A percentile compares a stretch with the other conserved stretches of the same genome.
These are phyloP conservation scores for Hemibagrus wyckioides DNA, from an alignment of 2,113 vertebrate genomes.

Conservation along the genomic window DNA sequence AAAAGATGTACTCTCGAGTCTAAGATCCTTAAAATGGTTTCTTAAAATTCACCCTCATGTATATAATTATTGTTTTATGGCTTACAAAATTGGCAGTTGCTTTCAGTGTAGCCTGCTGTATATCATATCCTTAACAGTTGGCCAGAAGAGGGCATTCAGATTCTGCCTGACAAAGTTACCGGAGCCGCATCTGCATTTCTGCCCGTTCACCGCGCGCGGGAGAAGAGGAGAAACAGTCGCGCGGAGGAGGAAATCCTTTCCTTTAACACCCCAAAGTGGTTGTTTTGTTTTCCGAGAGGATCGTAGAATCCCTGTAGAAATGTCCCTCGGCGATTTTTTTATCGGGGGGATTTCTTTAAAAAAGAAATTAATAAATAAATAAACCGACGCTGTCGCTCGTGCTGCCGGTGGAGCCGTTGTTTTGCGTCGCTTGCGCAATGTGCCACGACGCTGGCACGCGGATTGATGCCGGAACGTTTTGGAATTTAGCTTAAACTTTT, in stretches of 20 bases:
- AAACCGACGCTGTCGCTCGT: slow-evolving; percentile 5
- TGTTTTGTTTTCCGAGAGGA: not conserved
- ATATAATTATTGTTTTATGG: not conserved
- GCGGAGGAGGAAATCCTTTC: slow-evolving; percentile 32
- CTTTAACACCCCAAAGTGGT: not conserved
- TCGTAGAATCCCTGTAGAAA: not conserved
- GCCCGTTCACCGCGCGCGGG: slow-evolving; percentile 54
- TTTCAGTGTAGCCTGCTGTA: not conserved
- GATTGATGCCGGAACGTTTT: slow-evolving; percentile 4
- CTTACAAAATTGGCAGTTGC: not conserved
- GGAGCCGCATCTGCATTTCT: slow-evolving; percentile 54
- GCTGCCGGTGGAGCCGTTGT: slow-evolving; percentile 52
- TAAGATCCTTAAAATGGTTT: not conserved
- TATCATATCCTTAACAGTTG: slow-evolving; percentile 52
- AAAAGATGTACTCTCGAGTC: not conserved
- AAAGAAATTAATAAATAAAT: not conserved
- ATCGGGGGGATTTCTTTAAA: not conserved
- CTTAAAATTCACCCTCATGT: not conserved
- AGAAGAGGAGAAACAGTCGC: slow-evolving; percentile 36
- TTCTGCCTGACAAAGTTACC: slow-evolving; percentile 74
- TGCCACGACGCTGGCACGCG: slow-evolving; percentile 15
- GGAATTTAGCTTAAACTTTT: slow-evolving; percentile 38
- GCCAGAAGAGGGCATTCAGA: slow-evolving; percentile 79
- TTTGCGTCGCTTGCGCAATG: slow-evolving; percentile 47
- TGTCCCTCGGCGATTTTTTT: not conserved